These are phyloP conservation scores for pig (Sus scrofa) DNA, from an alignment of 2,113 vertebrate genomes.

Conservation along the genomic window T2T-Sscrofa CM000815.6:115399001-115399500, in stretches of 20 bases:
- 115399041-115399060: conserved; percentile 88
- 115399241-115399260: conserved; percentile 76
- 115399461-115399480: not conserved
- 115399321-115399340: not conserved
- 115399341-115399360: not conserved
- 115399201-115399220: conserved; percentile 83
- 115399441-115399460: not conserved
- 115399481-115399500: not conserved
- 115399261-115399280: not conserved
- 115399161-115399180: conserved; percentile 87
- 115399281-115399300: not conserved
- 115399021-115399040: conserved; percentile 91
- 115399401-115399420: not conserved
- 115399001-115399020: conserved; percentile 88
- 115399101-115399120: conserved; percentile 88
- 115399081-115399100: conserved; percentile 89
- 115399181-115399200: conserved; percentile 81
- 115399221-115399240: conserved; percentile 72
- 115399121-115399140: conserved; percentile 88
- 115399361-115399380: not conserved
- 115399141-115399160: conserved; percentile 82
- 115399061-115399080: conserved; percentile 87
- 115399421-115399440: not conserved
- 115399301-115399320: not conserved
- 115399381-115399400: not conserved